Evolutionary conservation across 30 jellyfish, hydroid and myxozoan genomes (phyloP).

Genomic region (Turritopsis rubra): DNA sequence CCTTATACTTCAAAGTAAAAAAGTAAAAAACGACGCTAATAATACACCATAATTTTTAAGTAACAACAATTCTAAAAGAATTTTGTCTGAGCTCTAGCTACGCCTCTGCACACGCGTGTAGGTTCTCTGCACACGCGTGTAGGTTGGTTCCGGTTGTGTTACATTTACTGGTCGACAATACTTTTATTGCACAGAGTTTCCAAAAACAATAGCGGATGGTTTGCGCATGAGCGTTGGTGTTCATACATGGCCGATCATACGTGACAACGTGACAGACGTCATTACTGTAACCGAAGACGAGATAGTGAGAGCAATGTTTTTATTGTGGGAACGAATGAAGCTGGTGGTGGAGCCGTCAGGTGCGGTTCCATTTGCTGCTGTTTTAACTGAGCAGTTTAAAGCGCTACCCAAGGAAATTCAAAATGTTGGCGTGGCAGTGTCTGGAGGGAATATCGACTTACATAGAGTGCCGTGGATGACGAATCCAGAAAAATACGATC

Average conservation of each 20-base stretch:
- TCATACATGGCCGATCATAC: conserved; percentile 66
- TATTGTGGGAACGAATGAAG: conserved; percentile 65
- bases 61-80: too few relatives aligned
- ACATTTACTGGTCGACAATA: too few relatives aligned
- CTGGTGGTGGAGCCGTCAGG: conserved; percentile 79
- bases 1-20: too few relatives aligned
- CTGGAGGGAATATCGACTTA: conserved; percentile 80
- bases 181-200: conserved; percentile 15
- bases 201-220: conserved; percentile 83
- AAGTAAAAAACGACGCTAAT: too few relatives aligned
- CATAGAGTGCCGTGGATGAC: conserved; percentile 36
- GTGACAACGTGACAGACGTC: conserved; percentile 57
- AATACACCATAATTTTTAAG: too few relatives aligned
- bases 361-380: conserved; percentile 64
- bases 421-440: conserved; percentile 44
- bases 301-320: conserved; percentile 44
- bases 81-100: too few relatives aligned
- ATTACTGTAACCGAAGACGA: conserved; percentile 58
- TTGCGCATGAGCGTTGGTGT: conserved; percentile 64
- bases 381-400: conserved; percentile 26
- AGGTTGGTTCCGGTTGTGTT: too few relatives aligned
- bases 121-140: too few relatives aligned
- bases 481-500: not conserved
- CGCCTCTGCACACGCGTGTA: too few relatives aligned
- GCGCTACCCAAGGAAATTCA: conserved; percentile 15